phyloP scores from a whole-genome alignment of 2,888 invertebrate genomes.

The Pherbina coryleti region DNA sequence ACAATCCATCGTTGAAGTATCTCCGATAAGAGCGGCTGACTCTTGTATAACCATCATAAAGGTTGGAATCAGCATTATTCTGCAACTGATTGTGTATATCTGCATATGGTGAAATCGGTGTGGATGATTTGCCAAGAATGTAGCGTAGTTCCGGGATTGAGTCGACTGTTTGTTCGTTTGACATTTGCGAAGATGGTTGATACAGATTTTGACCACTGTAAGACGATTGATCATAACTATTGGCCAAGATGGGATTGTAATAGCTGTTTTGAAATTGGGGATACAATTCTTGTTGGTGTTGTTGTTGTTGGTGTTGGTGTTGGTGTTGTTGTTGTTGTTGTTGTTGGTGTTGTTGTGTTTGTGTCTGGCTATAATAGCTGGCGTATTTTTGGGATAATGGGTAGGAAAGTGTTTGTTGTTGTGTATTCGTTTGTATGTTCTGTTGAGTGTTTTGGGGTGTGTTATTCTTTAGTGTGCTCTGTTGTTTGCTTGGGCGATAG shows the following conservation, averaged over 20 bases:
- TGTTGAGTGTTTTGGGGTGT: neutral
- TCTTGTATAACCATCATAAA: conserved; percentile 4
- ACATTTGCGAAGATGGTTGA: neutral
- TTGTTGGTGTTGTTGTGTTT: conserved; percentile 14
- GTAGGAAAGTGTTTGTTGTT: neutral
- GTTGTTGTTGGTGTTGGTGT: conserved; percentile 15
- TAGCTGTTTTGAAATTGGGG: conserved; percentile 28
- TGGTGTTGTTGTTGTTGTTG: conserved; percentile 10
- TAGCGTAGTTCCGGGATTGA: conserved; percentile 7
- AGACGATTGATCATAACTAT: neutral
- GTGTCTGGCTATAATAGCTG: neutral
- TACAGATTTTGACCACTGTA: neutral
- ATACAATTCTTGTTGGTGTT: conserved; percentile 34
- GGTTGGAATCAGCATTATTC: neutral
- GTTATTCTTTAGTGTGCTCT: neutral
- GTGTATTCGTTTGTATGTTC: neutral
- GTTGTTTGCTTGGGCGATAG: neutral
- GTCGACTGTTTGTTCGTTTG: neutral
- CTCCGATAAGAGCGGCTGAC: conserved; percentile 48
- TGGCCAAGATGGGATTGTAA: conserved; percentile 17
- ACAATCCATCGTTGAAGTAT: conserved; percentile 54
- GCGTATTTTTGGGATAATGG: neutral
- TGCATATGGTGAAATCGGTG: neutral
- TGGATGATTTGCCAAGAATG: conserved; percentile 3
- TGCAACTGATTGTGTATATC: neutral